Conservation (phyloP, 2,888 invertebrate species). For the Drosophila cracens region DNA sequence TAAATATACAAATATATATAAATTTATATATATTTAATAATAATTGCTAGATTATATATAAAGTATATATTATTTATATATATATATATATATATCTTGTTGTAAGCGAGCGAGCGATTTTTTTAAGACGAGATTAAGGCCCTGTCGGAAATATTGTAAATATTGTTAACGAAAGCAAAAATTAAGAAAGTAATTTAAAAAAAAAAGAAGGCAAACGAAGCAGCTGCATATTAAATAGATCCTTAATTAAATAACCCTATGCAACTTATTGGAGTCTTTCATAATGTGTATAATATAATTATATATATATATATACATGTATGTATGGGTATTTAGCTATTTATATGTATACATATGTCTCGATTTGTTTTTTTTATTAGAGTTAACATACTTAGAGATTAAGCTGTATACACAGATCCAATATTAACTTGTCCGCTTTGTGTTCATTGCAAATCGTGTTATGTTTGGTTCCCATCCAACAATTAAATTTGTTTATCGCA, state of each 20-base stretch:
- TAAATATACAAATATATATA: constrained; percentile 29
- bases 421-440: constrained; percentile 48
- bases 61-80: constrained; percentile 45
- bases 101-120: constrained; percentile 64
- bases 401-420: constrained; percentile 26
- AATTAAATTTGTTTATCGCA: constrained; percentile 31
- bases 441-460: constrained; percentile 49
- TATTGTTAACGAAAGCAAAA: constrained; percentile 68
- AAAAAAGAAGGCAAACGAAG: constrained; percentile 35
- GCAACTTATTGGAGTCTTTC: constrained; percentile 39
- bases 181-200: constrained; percentile 11
- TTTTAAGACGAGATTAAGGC: constrained; percentile 59
- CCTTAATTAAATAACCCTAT: constrained; percentile 49
- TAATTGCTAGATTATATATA: constrained; percentile 34
- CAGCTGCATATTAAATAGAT: constrained; percentile 60
- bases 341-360: constrained; percentile 24
- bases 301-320: constrained; percentile 14
- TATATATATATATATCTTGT: constrained; percentile 63
- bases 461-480: constrained; percentile 39
- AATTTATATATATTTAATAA: constrained; percentile 15
- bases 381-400: constrained; percentile 26
- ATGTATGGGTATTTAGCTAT: constrained; percentile 42
- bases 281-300: constrained; percentile 19
- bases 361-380: constrained; percentile 43
- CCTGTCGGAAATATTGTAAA: constrained; percentile 60